Evolutionary conservation across 2,113 vertebrate species (phyloP).

Genomic region (Egretta garzetta): DNA sequence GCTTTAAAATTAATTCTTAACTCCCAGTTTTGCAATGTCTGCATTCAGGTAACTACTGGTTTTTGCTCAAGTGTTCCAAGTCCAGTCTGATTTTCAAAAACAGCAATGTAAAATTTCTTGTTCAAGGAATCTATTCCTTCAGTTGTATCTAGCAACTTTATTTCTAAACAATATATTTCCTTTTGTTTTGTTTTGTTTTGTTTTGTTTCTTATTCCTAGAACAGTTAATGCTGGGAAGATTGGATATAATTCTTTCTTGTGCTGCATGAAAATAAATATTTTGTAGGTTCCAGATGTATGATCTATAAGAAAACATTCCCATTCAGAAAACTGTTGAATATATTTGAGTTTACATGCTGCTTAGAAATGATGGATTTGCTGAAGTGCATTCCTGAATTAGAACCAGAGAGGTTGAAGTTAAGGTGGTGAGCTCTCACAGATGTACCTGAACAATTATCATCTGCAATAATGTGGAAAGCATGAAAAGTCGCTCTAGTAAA

Average conservation of each 20-base stretch:
- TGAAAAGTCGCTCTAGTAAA: neutral
- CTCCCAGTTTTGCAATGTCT: neutral
- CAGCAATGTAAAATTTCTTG: neutral
- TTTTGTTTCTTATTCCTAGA: neutral
- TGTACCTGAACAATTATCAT: neutral
- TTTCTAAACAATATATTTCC: neutral
- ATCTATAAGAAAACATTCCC: neutral
- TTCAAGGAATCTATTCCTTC: neutral
- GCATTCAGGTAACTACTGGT: neutral
- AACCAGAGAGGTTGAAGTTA: neutral
- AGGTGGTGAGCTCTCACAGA: neutral
- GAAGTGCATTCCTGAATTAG: neutral
- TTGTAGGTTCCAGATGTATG: neutral
- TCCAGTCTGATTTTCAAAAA: neutral
- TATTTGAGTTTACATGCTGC: neutral
- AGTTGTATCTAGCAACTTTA: neutral
- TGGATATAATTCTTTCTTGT: neutral
- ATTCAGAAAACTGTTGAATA: neutral
- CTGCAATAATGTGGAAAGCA: neutral
- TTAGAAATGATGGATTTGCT: conserved; percentile 8
- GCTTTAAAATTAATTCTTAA: neutral
- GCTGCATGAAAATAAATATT: neutral
- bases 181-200: neutral
- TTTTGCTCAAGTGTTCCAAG: neutral
- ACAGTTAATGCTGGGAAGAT: neutral